Conservation (phyloP, 2,888 invertebrate genomes). For the Alentia gelatinosa region DNA sequence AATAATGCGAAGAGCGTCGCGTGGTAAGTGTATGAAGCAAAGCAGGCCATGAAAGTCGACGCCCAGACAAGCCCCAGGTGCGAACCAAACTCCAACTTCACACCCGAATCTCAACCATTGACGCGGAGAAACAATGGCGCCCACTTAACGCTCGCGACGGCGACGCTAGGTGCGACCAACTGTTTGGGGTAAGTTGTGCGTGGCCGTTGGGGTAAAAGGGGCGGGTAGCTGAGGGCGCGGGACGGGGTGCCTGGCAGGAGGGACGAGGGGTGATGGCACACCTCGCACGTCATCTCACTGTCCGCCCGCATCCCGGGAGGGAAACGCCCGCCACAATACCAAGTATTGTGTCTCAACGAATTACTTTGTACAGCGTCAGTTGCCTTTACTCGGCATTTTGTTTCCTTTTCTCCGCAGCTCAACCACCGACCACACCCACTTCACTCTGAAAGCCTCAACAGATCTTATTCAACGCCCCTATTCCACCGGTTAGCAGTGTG, state of each 20-base stretch:
- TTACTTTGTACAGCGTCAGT: background rate
- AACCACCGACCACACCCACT: constrained; percentile 3
- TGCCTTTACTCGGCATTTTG: constrained; percentile 19
- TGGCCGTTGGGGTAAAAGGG: background rate
- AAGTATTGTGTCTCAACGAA: background rate
- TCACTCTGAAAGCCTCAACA: background rate
- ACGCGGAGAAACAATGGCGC: background rate
- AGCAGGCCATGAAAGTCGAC: too few species aligned
- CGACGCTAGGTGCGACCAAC: background rate
- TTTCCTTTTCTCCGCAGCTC: background rate
- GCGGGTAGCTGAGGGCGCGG: background rate
- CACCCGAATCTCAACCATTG: background rate
- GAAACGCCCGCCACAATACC: background rate
- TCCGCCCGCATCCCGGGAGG: constrained; percentile 29
- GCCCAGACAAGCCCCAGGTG: too few species aligned
- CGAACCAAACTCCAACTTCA: background rate
- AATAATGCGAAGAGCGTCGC: too few species aligned
- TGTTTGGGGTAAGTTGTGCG: too few species aligned
- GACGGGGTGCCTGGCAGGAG: background rate
- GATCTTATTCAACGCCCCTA: background rate
- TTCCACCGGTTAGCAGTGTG: background rate
- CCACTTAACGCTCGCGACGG: background rate
- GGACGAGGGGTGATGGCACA: background rate
- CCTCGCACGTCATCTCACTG: background rate
- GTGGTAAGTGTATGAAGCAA: too few species aligned